These are phyloP conservation scores for Gnathonemus longibarbis DNA, from an alignment of 2,113 vertebrate species.

Conservation along the genomic window DNA sequence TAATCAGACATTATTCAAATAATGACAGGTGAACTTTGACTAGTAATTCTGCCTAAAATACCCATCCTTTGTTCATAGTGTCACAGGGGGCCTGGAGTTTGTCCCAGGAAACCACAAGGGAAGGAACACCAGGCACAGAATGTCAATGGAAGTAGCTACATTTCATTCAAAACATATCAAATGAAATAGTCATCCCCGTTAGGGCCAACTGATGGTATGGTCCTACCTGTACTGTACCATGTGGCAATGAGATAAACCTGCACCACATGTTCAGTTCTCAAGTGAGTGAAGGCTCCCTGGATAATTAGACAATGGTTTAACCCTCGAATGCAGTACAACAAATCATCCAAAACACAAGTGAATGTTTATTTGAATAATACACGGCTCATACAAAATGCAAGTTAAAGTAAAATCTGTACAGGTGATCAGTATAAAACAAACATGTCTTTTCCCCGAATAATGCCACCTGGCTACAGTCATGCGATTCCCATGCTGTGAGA, in stretches of 20 bases:
- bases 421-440: neutral
- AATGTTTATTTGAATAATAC: conserved; percentile 1
- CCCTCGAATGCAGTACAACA: neutral
- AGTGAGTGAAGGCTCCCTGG: conserved; percentile 34
- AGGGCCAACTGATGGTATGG: conserved; percentile 13
- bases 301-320: conserved; percentile 25
- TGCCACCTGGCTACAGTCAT: neutral
- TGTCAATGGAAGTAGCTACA: neutral
- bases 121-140: neutral
- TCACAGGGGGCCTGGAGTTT: neutral
- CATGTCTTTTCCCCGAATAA: neutral
- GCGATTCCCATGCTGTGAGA: neutral
- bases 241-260: conserved; percentile 26
- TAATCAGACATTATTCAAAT: neutral
- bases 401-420: neutral
- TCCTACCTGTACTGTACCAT: conserved; percentile 37
- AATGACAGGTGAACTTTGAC: neutral
- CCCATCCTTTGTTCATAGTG: neutral
- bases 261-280: conserved; percentile 42
- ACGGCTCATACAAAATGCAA: neutral
- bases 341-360: neutral
- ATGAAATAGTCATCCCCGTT: neutral
- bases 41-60: neutral
- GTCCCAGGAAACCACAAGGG: neutral
- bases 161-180: neutral